phyloP scores from a whole-genome alignment of 2,888 invertebrate genomes.

The Stenichneumon culpator region DNA sequence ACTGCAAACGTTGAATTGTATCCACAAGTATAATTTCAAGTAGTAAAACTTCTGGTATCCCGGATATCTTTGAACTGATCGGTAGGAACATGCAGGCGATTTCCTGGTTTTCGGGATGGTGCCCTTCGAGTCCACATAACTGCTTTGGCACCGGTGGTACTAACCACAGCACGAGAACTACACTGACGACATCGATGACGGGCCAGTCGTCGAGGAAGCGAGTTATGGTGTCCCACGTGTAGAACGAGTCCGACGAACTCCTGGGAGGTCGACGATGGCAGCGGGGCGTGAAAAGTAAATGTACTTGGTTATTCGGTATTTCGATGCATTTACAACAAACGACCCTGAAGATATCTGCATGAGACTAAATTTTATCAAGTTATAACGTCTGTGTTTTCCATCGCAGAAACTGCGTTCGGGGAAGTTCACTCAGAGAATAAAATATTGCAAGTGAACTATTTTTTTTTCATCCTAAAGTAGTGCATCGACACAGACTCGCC shows the following conservation, averaged over 20 bases:
- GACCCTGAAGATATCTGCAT: no score
- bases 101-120: slow-evolving; percentile 82
- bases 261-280: neutral
- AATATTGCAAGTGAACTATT: no score
- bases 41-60: slow-evolving; percentile 26
- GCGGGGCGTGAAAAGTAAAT: neutral
- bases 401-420: no score
- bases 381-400: no score
- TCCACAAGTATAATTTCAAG: no score
- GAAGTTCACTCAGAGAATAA: no score
- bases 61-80: slow-evolving; percentile 61
- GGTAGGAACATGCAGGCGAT: slow-evolving; percentile 82
- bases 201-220: slow-evolving; percentile 83
- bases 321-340: no score
- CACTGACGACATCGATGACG: slow-evolving; percentile 82
- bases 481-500: no score
- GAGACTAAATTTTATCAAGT: no score
- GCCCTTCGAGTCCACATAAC: slow-evolving; percentile 80
- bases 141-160: slow-evolving; percentile 80
- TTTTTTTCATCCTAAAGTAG: no score
- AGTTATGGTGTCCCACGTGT: slow-evolving; percentile 83
- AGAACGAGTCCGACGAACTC: slow-evolving; percentile 48
- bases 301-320: no score
- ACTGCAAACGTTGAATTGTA: no score
- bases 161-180: slow-evolving; percentile 80